Base-by-base conservation (phyloP, 2,797 vertebrate genomes). In the Sciurus vulgaris region DNA sequence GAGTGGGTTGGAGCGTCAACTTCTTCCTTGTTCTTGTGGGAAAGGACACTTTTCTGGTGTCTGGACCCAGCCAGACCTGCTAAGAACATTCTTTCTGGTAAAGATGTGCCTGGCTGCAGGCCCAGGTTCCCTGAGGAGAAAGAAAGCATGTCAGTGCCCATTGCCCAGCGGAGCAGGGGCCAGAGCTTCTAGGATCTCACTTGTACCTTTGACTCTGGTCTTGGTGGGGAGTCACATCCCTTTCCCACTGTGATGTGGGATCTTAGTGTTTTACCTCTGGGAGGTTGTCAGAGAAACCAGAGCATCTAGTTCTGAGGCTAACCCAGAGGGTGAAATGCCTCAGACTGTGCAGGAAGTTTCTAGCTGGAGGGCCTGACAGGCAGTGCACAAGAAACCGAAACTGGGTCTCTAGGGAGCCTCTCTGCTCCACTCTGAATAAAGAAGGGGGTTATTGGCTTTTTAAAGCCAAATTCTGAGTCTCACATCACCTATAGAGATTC, bases 31-130 rank as follows among this genome's bases (percentile, higher is more conserved):
- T 73, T 33, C 18, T 44, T 83, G 51, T 13, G 10, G 79, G 17
- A 22, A 35, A 89, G 89, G 44, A 33, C 49, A 72, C 24, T 49
- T 86, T 76, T n/a, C 51, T 77, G 38, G 38, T 7, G 9, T 79
- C 33, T n/a, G 83, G 63, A 14, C 54, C 84, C 54, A 63, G 44
- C 20, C 77, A 65, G 83, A 41, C 22, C 47, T 28, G 17, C 30
- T 56, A 30, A 89, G 81, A 85, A 87, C 41, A 59, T 63, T 87
- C 78, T 77, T 54, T 91, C 49, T 69, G 41, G 44, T 7, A 24
- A 9, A 0, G 2, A 10, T 14, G 0, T 15, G 15, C 22, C n/a
- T 18, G 8, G 54, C 15, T 2, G 7, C 15, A 47, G 65, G 49
- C 33, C 11, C 30, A 30, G 41, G n/a, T 0, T 3, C 56, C 47